Base-by-base conservation (phyloP, 2,888 invertebrate species). In the Augochlorella aurata region DNA sequence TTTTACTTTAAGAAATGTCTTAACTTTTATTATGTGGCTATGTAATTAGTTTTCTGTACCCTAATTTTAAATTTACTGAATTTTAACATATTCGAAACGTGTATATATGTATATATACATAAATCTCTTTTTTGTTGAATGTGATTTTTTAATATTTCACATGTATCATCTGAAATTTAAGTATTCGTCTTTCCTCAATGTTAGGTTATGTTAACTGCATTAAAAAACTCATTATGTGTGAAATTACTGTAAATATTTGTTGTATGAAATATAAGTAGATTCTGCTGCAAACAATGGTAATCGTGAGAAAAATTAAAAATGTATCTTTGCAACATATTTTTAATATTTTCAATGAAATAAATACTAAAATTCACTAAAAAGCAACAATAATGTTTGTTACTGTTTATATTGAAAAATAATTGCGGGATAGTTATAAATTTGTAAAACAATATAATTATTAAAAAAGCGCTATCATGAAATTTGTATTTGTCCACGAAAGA, bases 151-250 rank as follows among this genome's bases (percentile, higher is more conserved):
- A 4, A 52, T 61, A 50, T 58, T 65, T 65, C 1, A 16, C 18
- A 38, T 16, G 50, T 45, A 68, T 63, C 16, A 58, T 65, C 38
- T 54, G 18, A 38, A 54, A 29, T 9, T 54, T 47, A 50, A 69
- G 24, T 52, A 54, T 52, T 29, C 29, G 18, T 66, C 63, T 29
- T 21, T 16, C 49, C 45, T 54, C 24, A 45, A 50, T 69, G 18
- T 68, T 83, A 83, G 77, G 77, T 82, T 82, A 82, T 83, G 70
- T 77, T 74, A 77, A 82, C 47, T 73, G 16, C 21, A 52, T 77
- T 58, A 63, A 58, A 52, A 52, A 77, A 50, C 61, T 29, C 24
- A 47, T 68, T 58, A 47, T 5, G 16, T 61, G 50, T 2, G 44
- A 65, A 66, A 45, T 73, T 63, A 52, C 49, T 47, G 45, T 24